A percentile compares a stretch with the other conserved stretches of the same genome.
Evolutionary conservation across 1,140 invertebrate genomes (phyloP).

Genomic region (Bombyx mori): ASM3026992v2 NC_085126.1:11096001-11096500

Average conservation of each 20-base stretch:
- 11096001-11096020: no score
- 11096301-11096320: conserved; percentile 86
- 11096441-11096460: conserved; percentile 86
- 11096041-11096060: conserved; percentile 90
- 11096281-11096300: conserved; percentile 98
- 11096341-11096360: conserved; percentile 89
- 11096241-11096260: conserved; percentile 88
- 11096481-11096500: conserved; percentile 92
- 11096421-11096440: conserved; percentile 95
- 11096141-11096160: conserved; percentile 90
- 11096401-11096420: conserved; percentile 93
- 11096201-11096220: conserved; percentile 91
- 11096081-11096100: conserved; percentile 93
- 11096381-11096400: conserved; percentile 85
- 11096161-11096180: conserved; percentile 85
- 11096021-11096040: no score
- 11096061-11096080: conserved; percentile 90
- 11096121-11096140: conserved; percentile 91
- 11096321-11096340: conserved; percentile 82
- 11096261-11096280: conserved; percentile 94
- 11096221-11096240: conserved; percentile 87
- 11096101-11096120: conserved; percentile 96
- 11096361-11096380: conserved; percentile 89
- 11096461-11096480: conserved; percentile 80
- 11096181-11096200: conserved; percentile 91